These are phyloP conservation scores for Drosophila santomea DNA, from an alignment of 1,140 invertebrate species.

Conservation along the genomic window DNA sequence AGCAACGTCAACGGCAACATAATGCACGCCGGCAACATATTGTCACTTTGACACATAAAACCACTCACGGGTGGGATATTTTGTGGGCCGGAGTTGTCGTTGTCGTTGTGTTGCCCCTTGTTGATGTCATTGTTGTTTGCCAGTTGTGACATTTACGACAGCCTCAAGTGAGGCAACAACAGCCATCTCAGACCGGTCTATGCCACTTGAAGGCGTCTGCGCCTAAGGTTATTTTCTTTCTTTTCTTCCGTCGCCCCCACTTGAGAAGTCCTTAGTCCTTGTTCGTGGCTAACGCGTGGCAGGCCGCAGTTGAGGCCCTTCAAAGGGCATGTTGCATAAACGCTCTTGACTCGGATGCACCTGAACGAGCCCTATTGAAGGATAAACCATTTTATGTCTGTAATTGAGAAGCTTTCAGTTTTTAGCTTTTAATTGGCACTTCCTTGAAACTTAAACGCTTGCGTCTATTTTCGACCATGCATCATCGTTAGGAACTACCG, in stretches of 20 bases:
- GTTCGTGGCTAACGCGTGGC: conserved; percentile 36
- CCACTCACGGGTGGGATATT: conserved; percentile 61
- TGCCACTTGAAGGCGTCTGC: conserved; percentile 77
- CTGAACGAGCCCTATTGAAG: conserved; percentile 8
- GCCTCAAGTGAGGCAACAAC: conserved; percentile 71
- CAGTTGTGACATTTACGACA: conserved; percentile 78
- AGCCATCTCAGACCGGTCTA: conserved; percentile 61
- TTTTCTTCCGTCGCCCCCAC: conserved; percentile 34
- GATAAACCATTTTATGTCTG: conserved; percentile 1
- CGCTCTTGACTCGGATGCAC: conserved; percentile 10
- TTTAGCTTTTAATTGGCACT: neutral
- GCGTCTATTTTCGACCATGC: neutral
- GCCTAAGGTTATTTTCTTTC: conserved; percentile 57
- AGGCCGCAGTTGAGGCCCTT: conserved; percentile 17
- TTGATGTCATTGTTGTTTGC: conserved; percentile 54
- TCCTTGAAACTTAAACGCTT: neutral
- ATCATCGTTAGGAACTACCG: neutral
- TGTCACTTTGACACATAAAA: conserved; percentile 82
- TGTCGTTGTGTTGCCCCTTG: conserved; percentile 5
- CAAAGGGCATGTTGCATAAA: conserved; percentile 31
- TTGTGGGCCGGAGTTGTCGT: conserved; percentile 22
- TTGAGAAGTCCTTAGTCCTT: conserved; percentile 40
- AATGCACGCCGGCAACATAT: conserved; percentile 73
- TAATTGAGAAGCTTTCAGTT: conserved; percentile 1
- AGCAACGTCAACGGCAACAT: conserved; percentile 60